A percentile compares a stretch with the other conserved stretches of the same genome.
These are phyloP conservation scores for Palythoa grandis DNA, from an alignment of 92 coral and sea anemone species.

Conservation along the genomic window DNA sequence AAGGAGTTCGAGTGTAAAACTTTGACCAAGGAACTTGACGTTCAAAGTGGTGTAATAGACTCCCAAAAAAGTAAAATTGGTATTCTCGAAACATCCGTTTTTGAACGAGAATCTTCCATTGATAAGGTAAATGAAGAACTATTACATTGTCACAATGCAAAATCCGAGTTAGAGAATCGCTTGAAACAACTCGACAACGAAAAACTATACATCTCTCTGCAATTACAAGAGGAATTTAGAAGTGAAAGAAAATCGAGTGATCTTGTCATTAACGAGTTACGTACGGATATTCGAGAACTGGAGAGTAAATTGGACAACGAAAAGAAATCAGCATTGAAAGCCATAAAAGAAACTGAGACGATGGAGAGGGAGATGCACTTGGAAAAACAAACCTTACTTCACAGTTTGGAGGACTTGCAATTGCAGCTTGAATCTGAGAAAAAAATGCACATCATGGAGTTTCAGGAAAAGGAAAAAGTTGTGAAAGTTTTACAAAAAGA, in stretches of 20 bases:
- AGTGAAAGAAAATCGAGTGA: slow-evolving; percentile 59
- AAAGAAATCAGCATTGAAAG: slow-evolving; percentile 40
- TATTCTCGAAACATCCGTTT: neutral
- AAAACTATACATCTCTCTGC: slow-evolving; percentile 49
- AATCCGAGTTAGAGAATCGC: slow-evolving; percentile 44
- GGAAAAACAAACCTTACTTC: slow-evolving; percentile 59
- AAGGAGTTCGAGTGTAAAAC: slow-evolving; percentile 37
- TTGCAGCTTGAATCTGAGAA: slow-evolving; percentile 38
- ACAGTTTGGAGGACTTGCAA: slow-evolving; percentile 65
- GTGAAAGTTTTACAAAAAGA: neutral
- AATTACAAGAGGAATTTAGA: slow-evolving; percentile 31
- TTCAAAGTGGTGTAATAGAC: slow-evolving; percentile 18
- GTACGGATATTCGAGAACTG: slow-evolving; percentile 55
- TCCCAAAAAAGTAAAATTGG: slow-evolving; percentile 25
- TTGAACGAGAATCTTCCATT: slow-evolving; percentile 12
- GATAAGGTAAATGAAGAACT: slow-evolving; percentile 44
- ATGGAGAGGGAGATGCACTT: slow-evolving; percentile 47
- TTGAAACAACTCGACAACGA: slow-evolving; percentile 65
- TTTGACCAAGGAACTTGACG: slow-evolving; percentile 41
- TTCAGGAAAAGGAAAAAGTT: slow-evolving; percentile 39
- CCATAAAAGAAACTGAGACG: slow-evolving; percentile 43
- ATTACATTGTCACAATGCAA: slow-evolving; percentile 50
- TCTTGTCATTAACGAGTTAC: slow-evolving; percentile 54
- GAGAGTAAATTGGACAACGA: slow-evolving; percentile 49
- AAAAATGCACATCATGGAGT: neutral